These are phyloP conservation scores for Macaca mulatta DNA, from an alignment of 2,113 vertebrate genomes.

Conservation along the genomic window DNA sequence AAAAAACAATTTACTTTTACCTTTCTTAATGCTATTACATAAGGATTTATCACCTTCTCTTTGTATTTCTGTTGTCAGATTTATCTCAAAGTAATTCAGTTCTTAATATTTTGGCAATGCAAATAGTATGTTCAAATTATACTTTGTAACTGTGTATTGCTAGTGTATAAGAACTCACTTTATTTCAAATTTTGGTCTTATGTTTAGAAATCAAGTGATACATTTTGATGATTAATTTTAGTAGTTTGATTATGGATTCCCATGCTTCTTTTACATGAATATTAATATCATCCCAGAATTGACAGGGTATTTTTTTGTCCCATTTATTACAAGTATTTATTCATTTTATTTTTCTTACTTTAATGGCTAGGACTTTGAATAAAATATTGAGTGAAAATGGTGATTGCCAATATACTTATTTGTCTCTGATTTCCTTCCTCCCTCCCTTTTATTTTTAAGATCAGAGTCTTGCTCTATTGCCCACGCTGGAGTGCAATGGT, in stretches of 20 bases:
- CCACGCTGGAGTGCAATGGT: no score
- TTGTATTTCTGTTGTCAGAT: background rate
- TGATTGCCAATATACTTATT: background rate
- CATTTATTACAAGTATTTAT: background rate
- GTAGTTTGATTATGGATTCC: background rate
- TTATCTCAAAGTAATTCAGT: background rate
- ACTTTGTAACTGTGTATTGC: background rate
- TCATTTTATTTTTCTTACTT: background rate
- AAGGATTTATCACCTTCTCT: background rate
- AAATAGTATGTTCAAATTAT: background rate
- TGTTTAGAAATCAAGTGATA: background rate
- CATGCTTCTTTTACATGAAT: background rate
- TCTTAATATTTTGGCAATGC: background rate
- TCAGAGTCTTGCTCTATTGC: no score
- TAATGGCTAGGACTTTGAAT: background rate
- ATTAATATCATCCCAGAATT: background rate
- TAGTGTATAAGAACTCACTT: background rate
- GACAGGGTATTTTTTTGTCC: background rate
- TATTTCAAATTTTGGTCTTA: background rate
- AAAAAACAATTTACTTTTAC: background rate
- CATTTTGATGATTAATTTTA: background rate
- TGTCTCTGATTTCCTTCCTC: background rate
- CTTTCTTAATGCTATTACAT: background rate
- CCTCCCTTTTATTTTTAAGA: no score
- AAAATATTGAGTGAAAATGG: background rate